Evolutionary conservation across 2,888 invertebrate genomes (phyloP).

Genomic region (Xanthorhoe designata): DNA sequence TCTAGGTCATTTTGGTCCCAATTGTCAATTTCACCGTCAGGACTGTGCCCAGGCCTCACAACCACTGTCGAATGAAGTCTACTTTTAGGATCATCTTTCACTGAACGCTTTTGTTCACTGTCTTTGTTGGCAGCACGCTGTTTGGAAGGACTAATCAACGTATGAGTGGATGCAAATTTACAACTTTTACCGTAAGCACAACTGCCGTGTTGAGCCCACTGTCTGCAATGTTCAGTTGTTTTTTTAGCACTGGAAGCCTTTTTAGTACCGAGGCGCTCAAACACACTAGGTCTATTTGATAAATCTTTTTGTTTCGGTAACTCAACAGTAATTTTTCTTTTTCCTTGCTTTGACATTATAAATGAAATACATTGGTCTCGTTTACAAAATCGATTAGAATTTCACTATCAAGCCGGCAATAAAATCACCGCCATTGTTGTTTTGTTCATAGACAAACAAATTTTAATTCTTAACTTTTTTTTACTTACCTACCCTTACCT

Average conservation of each 20-base stretch:
- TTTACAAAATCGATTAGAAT: conserved; percentile 58
- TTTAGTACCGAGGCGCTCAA: conserved; percentile 93
- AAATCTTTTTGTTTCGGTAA: conserved; percentile 89
- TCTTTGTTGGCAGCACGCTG: conserved; percentile 89
- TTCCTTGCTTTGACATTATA: conserved; percentile 88
- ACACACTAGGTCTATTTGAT: conserved; percentile 90
- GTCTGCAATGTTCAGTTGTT: conserved; percentile 89
- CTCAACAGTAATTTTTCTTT: conserved; percentile 92
- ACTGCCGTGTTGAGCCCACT: conserved; percentile 91
- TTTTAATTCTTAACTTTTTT: neutral
- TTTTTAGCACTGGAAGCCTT: conserved; percentile 83
- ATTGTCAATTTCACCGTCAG: conserved; percentile 89
- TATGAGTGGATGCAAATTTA: conserved; percentile 91
- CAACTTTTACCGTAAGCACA: conserved; percentile 92
- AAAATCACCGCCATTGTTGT: conserved; percentile 57
- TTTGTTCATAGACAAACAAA: conserved; percentile 34
- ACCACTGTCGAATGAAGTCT: conserved; percentile 88
- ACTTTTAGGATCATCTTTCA: conserved; percentile 88
- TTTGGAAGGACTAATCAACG: conserved; percentile 91
- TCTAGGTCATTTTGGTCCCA: conserved; percentile 93
- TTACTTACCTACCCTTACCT: neutral
- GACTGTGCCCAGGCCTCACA: conserved; percentile 84
- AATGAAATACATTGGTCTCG: conserved; percentile 78
- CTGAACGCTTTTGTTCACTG: conserved; percentile 78
- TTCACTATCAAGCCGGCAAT: conserved; percentile 57